A percentile compares a stretch with the other conserved stretches of the same genome.
Conservation (phyloP, 1,140 invertebrate species). For the Brachionus asplanchnoidis region DNA sequence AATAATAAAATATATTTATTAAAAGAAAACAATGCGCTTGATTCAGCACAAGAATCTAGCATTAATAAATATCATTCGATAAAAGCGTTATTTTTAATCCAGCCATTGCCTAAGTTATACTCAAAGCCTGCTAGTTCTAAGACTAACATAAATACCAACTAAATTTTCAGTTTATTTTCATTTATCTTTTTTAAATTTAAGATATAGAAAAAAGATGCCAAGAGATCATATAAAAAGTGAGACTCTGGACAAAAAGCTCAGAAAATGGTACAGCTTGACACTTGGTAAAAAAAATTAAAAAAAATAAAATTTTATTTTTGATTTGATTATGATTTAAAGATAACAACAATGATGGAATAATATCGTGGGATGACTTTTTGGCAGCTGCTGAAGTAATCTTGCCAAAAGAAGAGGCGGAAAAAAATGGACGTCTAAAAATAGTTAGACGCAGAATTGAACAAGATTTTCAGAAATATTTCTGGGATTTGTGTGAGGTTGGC, state of each 20-base stretch:
- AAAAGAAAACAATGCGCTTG: not conserved
- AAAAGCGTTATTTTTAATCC: not conserved
- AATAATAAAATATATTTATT: not conserved
- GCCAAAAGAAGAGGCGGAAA: constrained; percentile 21
- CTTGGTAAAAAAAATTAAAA: not conserved
- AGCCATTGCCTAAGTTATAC: not conserved
- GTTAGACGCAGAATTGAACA: constrained; percentile 37
- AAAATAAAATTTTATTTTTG: not conserved
- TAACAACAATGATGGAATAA: constrained; percentile 35
- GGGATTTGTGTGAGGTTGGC: constrained; percentile 42
- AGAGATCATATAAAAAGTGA: not conserved
- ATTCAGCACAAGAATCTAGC: not conserved
- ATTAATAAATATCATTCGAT: not conserved
- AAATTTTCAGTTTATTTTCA: not conserved
- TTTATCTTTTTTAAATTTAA: not conserved
- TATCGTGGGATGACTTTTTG: constrained; percentile 36
- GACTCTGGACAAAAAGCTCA: not conserved
- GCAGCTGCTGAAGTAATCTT: constrained; percentile 34
- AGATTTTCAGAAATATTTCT: constrained; percentile 43
- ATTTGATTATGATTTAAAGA: not conserved
- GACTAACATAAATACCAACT: not conserved
- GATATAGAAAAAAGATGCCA: not conserved
- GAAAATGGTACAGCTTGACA: constrained; percentile 1
- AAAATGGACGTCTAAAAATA: constrained; percentile 34
- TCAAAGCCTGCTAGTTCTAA: not conserved